Evolutionary conservation across 2,113 vertebrate genomes (phyloP).

Genomic region (Solenodon paradoxus): DNA sequence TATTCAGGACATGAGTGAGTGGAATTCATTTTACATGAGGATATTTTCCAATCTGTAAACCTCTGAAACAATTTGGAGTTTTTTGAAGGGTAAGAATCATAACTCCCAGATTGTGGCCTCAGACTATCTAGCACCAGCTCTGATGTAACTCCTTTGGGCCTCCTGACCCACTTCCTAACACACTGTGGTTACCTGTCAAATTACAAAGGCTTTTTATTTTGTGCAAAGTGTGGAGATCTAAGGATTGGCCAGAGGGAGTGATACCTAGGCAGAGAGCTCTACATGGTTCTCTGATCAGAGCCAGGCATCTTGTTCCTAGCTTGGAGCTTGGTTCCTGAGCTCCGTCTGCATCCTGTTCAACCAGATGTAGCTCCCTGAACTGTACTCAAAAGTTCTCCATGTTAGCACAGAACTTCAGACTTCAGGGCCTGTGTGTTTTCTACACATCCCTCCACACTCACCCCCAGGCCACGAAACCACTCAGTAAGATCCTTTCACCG

Average conservation of each 20-base stretch:
- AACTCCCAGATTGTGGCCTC: not conserved
- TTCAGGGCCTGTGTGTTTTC: not conserved
- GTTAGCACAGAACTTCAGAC: not conserved
- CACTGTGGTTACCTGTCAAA: slow-evolving; percentile 20
- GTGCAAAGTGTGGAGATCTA: not conserved
- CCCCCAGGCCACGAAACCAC: not conserved
- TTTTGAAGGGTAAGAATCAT: not conserved
- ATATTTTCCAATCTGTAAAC: not conserved
- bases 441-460: not conserved
- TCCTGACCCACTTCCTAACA: slow-evolving; percentile 57
- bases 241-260: not conserved
- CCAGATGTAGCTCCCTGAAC: not conserved
- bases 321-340: not conserved
- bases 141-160: not conserved
- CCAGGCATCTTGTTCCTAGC: not conserved
- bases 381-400: not conserved
- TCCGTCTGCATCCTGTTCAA: not conserved
- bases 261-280: not conserved
- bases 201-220: slow-evolving; percentile 54
- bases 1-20: not conserved
- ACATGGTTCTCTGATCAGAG: not conserved
- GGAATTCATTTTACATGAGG: not conserved
- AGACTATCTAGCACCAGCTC: not conserved
- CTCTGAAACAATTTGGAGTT: not conserved
- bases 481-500: not conserved